phyloP scores from a whole-genome alignment of 2,888 invertebrate genomes.

The Drosophila rellima region DNA sequence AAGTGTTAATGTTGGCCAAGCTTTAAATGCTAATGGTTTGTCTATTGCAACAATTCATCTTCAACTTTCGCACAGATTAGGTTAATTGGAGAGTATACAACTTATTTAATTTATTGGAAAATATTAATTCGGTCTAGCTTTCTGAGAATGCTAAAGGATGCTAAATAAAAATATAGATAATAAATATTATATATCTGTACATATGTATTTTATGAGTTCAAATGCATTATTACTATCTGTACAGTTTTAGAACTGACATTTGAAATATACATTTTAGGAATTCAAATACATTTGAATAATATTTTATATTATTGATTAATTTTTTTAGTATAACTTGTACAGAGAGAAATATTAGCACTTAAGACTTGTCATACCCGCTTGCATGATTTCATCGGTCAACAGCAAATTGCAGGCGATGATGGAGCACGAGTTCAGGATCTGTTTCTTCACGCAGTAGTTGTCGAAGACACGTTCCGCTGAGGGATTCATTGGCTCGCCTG shows the following conservation, averaged over 20 bases:
- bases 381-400: slow-evolving; percentile 99
- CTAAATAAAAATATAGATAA: no score
- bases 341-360: no score
- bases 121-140: no score
- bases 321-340: no score
- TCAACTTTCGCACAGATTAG: neutral
- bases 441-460: slow-evolving; percentile 98
- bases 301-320: no score
- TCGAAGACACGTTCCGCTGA: slow-evolving; percentile 95
- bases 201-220: neutral
- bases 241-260: no score
- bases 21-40: slow-evolving; percentile 10
- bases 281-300: no score
- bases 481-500: slow-evolving; percentile 95
- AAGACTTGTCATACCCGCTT: slow-evolving; percentile 98
- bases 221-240: no score
- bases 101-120: neutral
- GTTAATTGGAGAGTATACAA: neutral
- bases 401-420: slow-evolving; percentile 98
- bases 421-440: slow-evolving; percentile 97
- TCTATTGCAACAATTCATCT: slow-evolving; percentile 6
- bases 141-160: no score
- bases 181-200: no score
- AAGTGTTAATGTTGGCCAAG: slow-evolving; percentile 5
- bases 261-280: no score